Evolutionary conservation across 2,113 vertebrate species (phyloP), one percentile per base, ranked within the genome.

Genomic region (Dipodomys ordii): DNA sequence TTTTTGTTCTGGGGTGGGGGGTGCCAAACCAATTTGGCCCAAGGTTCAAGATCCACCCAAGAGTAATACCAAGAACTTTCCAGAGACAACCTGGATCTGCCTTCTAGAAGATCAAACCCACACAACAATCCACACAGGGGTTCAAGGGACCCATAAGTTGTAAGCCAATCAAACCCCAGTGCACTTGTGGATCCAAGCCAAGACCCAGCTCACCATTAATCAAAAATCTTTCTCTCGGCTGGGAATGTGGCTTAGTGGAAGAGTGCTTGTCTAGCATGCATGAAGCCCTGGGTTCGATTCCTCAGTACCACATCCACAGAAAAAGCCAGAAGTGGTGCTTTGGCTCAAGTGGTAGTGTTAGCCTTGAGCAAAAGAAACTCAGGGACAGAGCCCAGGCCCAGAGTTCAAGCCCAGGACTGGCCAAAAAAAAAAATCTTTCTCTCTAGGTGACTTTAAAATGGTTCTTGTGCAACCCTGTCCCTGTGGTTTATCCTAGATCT

Each of bases 101-200:
- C 44, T 78, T 32, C 72, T 13, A 92, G 86, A 88, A 96, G 30
- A 64, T 28, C 25, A 62, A 84, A 27, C 28, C 44, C n/a, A 46
- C 3, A 4, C 0, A 15, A 73, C 82, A 64, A 57, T 19, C 78
- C 39, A 69, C 60, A 67, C 3, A 28, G 27, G 5, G 35, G 7
- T n/a, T 22, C n/a, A 44, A 30, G 7, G 62, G 3, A 30, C 23
- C 23, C 3, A 0, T 1, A 25, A 39, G 53, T 32, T 44, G 2
- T 8, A 4, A 53, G 76, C 35, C 71, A 88, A 12, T 44, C 87
- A 87, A 67, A 85, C 69, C n/a, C 74, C 71, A 87, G 4, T 0
- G 4, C 28, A 18, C 32, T n/a, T 4, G 6, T 2, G 28, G 69
- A 67, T 20, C 35, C 11, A 44, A 68, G 13, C 19, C n/a, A 62